A percentile compares a stretch with the other conserved stretches of the same genome.
These are phyloP conservation scores for Drosophila repletoides DNA, from an alignment of 1,140 invertebrate species.

Conservation along the genomic window DNA sequence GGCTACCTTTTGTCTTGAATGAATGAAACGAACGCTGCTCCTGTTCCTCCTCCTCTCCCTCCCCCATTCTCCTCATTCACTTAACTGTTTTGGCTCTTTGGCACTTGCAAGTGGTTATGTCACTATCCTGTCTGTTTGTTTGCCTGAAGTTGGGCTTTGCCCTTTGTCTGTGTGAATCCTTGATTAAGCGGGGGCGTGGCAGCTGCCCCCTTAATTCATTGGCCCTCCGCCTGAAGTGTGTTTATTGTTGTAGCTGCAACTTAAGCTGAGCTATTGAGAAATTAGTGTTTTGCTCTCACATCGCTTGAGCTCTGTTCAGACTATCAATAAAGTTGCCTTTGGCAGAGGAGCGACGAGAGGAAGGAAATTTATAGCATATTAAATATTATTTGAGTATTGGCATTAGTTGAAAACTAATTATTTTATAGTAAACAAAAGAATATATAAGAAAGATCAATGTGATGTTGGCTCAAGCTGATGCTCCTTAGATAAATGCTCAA, in stretches of 20 bases:
- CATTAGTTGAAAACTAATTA: too few species aligned
- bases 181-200: not conserved
- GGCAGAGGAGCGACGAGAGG: too few species aligned
- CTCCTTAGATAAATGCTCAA: too few species aligned
- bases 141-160: not conserved
- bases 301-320: not conserved
- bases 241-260: not conserved
- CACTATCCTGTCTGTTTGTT: not conserved
- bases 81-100: constrained; percentile 5
- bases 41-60: too few species aligned
- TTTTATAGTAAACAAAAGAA: too few species aligned
- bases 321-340: too few species aligned
- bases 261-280: not conserved
- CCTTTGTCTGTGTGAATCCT: not conserved
- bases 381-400: too few species aligned
- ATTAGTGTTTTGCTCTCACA: not conserved
- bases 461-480: too few species aligned
- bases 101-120: not conserved
- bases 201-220: not conserved
- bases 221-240: not conserved
- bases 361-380: too few species aligned
- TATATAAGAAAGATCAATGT: too few species aligned
- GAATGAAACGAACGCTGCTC: too few species aligned
- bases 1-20: not conserved
- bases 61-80: too few species aligned